Base-by-base conservation (phyloP, 2,797 vertebrate genomes). In the Sarcophilus harrisii region DNA sequence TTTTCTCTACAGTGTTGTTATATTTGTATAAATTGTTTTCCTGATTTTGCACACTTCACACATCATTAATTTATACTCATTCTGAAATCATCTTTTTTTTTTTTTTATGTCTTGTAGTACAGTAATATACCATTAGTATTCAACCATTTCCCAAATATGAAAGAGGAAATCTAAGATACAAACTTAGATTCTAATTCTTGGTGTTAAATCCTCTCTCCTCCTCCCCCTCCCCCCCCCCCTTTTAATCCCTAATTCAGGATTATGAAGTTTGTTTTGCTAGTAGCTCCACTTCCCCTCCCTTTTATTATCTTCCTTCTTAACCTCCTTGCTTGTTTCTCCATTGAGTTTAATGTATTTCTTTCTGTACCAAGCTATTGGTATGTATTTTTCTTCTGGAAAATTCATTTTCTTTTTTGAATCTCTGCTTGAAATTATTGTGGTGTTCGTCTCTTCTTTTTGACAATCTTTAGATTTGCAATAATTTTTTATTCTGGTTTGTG, bases 171-270 rank as follows among this genome's bases (percentile, higher is more conserved):
- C 18, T 45, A 45, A 38, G 38, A 38, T 81, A 81, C 18, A n/a
- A 81, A 5, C 9, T 81, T 81, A 45, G 18, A 81, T 81, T 81
- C n/a, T 27, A 11, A 38, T 81, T 81, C n/a, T 45, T 81, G 21
- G 6, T 81, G 73, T 81, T 81, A 45, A 58, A 57, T 57, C 18
- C 57, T 18, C 14, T 14, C 18, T 38, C 16, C 18, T n/a, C n/a
- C 14, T 13, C 13, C 32, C 3, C 1, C 13, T 5, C 29, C 30
- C 14, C 10, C 1, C 10, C 6, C 8, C 27, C 4, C 30, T 12
- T 28, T 5, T 21, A 58, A 32, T 73, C 38, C 73, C 21, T 81
- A 21, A 45, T 81, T 81, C 38, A 81, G 73, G 38, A 73, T 81
- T 38, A 81, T 21, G 38, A 81, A 45, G 21, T 81, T 38, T 81